phyloP scores from a whole-genome alignment of 2,888 invertebrate genomes.

The Orchesellides sinensis region DNA sequence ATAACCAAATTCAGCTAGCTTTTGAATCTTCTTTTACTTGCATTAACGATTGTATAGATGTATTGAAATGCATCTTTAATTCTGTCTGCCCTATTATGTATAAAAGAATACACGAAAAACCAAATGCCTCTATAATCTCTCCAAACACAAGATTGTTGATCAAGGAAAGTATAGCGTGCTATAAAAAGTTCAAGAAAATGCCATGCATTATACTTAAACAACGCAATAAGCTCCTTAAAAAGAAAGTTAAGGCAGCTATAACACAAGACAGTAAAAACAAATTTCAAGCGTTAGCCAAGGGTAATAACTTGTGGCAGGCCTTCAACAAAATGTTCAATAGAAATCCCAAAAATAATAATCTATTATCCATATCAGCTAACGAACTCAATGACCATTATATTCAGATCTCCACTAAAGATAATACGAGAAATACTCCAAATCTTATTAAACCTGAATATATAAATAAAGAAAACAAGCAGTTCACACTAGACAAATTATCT shows the following conservation, averaged over 20 bases:
- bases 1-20: not conserved
- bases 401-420: not conserved
- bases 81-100: not conserved
- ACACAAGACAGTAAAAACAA: not conserved
- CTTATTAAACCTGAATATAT: not conserved
- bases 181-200: too few relatives aligned
- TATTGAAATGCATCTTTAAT: not conserved
- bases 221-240: too few relatives aligned
- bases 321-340: too few relatives aligned
- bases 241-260: not conserved
- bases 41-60: not conserved
- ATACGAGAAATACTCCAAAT: not conserved
- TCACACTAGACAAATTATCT: not conserved
- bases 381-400: not conserved
- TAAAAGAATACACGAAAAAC: not conserved
- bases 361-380: too few relatives aligned
- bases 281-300: too few relatives aligned
- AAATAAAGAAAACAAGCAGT: not conserved
- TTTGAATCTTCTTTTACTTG: not conserved
- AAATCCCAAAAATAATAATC: too few relatives aligned
- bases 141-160: too few relatives aligned
- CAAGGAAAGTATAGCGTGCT: too few relatives aligned
- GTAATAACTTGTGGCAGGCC: not conserved
- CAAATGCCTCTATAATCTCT: too few relatives aligned
- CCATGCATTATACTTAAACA: too few relatives aligned